Base-by-base conservation (phyloP, 2,113 vertebrate genomes). In the Seriola dumerili region DNA sequence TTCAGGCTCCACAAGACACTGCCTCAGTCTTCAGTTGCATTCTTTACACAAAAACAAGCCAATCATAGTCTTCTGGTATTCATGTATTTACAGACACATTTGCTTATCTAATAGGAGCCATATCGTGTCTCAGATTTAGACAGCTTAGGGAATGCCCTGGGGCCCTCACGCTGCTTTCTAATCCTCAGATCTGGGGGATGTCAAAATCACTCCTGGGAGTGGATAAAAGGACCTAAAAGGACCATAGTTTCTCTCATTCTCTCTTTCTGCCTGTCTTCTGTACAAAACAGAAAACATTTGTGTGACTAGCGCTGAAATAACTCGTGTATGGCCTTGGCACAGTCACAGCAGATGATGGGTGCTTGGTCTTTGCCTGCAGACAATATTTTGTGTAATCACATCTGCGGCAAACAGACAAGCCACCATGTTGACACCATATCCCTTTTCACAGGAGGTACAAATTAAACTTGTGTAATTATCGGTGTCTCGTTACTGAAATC, bases 31-130 rank as follows among this genome's bases (percentile, higher is more conserved):
- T 83, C 71, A 66, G 11, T 66, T 10, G 21, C 16, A 11, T 62
- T 40, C 25, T 84, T 83, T 72, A 38, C 54, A 70, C 50, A 72
- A 70, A 85, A 76, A 83, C 70, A 83, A 83, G 69, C 82, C 79
- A 85, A 73, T 85, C 62, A 65, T 1, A n/a, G 36, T 72, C 68
- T 25, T 76, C 38, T 71, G n/a, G 78, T 72, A 70, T 73, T 65
- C 76, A 76, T 85, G 78, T 72, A 88, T 91, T 84, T 83, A 83
- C 81, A 76, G 75, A 88, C 72, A 83, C 85, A 86, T 92, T 89
- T 90, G 82, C 81, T 92, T 90, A 90, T 94, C 86, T 94, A 93
- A 92, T 87, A 87, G 83, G 71, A 92, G 67, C 76, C 89, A 82
- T 87, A 91, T 91, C 78, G 14, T 23, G 59, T 83, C 86, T 92